phyloP scores from a whole-genome alignment of 2,113 vertebrate species.

The Eulemur rufifrons region DNA sequence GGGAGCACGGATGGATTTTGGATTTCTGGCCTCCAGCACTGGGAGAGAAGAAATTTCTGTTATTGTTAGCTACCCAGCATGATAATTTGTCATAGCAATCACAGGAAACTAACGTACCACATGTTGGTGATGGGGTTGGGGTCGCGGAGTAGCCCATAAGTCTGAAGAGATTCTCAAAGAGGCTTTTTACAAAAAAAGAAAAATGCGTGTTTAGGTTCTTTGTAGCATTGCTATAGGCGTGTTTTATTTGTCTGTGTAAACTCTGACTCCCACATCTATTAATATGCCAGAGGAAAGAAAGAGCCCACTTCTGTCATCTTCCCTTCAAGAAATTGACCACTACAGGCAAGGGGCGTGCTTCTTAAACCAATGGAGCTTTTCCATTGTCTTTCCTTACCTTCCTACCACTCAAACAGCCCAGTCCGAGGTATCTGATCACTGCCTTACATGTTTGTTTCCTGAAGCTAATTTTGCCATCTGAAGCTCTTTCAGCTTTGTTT shows the following conservation, averaged over 20 bases:
- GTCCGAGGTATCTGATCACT: not conserved
- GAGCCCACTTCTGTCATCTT: not conserved
- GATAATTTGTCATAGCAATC: not conserved
- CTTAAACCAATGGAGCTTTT: too few relatives aligned
- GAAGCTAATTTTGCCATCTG: not conserved
- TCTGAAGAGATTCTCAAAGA: not conserved
- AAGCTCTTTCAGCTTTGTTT: not conserved
- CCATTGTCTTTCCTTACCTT: not conserved
- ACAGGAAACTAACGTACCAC: not conserved
- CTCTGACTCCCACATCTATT: not conserved
- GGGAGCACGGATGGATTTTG: not conserved
- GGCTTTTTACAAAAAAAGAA: not conserved
- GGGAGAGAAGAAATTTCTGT: not conserved
- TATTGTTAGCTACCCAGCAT: not conserved
- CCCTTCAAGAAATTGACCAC: not conserved
- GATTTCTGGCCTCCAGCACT: not conserved
- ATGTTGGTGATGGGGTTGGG: not conserved
- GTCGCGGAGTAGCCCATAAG: not conserved
- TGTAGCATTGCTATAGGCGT: not conserved
- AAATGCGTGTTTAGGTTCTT: not conserved
- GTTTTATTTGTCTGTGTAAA: not conserved
- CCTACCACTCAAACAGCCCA: rapidly evolving
- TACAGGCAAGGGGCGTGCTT: rapidly evolving
- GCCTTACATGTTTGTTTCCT: not conserved
- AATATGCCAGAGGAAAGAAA: not conserved